Evolutionary conservation across 2,888 invertebrate genomes (phyloP).

Genomic region (Megastigmus dorsalis): DNA sequence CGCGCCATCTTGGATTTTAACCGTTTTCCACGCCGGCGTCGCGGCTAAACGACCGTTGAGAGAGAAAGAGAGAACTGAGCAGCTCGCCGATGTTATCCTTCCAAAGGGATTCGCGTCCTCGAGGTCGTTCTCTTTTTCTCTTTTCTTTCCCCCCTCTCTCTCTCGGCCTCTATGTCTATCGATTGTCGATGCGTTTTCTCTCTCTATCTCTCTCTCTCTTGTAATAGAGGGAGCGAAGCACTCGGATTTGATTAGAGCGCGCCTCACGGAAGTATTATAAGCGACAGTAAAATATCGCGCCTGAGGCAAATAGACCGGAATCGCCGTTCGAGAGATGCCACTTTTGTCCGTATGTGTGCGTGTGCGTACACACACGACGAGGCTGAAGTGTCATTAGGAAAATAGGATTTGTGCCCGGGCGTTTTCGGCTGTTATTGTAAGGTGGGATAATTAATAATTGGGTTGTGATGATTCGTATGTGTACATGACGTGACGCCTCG

Average conservation of each 20-base stretch:
- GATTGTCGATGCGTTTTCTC: constrained; percentile 13
- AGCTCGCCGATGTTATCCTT: neutral
- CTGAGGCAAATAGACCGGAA: constrained; percentile 15
- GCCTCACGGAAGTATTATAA: constrained; percentile 31
- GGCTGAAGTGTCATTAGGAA: constrained; percentile 28
- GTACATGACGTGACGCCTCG: neutral
- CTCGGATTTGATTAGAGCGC: constrained; percentile 39
- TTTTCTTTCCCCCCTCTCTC: neutral
- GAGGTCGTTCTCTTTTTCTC: neutral
- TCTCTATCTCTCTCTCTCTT: neutral
- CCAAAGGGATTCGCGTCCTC: neutral
- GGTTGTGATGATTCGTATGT: constrained; percentile 6
- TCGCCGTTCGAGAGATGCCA: neutral
- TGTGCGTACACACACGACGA: neutral
- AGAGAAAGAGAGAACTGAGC: no score
- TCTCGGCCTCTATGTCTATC: neutral
- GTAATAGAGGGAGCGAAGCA: neutral
- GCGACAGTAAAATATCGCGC: constrained; percentile 25
- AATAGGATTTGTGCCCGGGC: neutral
- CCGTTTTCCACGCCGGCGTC: constrained; percentile 6
- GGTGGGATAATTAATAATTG: constrained; percentile 37
- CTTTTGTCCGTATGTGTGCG: neutral
- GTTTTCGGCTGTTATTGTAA: neutral
- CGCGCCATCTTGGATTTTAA: constrained; percentile 28
- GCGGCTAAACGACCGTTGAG: neutral